Base-by-base conservation (phyloP, 1,140 invertebrate genomes). In the Brachionus asplanchnoidis region DNA sequence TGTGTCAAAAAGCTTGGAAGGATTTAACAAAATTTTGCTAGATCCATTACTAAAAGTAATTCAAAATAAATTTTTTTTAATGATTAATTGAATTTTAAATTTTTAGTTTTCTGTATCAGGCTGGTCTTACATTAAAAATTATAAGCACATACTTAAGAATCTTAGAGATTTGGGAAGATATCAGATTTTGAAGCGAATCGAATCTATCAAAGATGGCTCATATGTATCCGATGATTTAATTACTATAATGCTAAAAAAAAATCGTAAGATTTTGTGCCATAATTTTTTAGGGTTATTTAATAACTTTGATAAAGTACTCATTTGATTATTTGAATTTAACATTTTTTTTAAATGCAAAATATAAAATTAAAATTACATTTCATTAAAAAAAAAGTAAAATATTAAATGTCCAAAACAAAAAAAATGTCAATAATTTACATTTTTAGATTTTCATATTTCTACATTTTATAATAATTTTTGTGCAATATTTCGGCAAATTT, bases 101-200 rank as follows among this genome's bases (percentile, higher is more conserved):
- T 56, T 40, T 32, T 53, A 80, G 77, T 80, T 60, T 23, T 53
- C 23, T 12, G 9, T 65, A 17, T 60, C 46, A 8, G 50, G 56
- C 28, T 53, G 77, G 44, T 60, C 26, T n/a, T 53, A 40, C 17
- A 80, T 80, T 1, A 53, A 42, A 8, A 28, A 42, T 23, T 80
- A 80, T 65, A 14, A 23, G n/a, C 42, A 32, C 8, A 8, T 80
- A 0, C 7, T 80, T 1, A 80, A 65, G 11, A 80, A 53, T 36
- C 14, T 80, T 6, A 56, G 77, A 56, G 50, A 53, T 12, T 40
- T 80, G 20, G 77, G 77, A 17, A 56, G 77, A 32, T 28, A 5
- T 9, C 77, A 80, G 56, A 80, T 80, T 60, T 40, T 80, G 3
- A 80, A 23, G 5, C 44, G 77, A 12, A 56, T 80, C 28, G 50